Base-by-base conservation (phyloP, 2,888 invertebrate genomes). In the Sipunculus nudus region DNA sequence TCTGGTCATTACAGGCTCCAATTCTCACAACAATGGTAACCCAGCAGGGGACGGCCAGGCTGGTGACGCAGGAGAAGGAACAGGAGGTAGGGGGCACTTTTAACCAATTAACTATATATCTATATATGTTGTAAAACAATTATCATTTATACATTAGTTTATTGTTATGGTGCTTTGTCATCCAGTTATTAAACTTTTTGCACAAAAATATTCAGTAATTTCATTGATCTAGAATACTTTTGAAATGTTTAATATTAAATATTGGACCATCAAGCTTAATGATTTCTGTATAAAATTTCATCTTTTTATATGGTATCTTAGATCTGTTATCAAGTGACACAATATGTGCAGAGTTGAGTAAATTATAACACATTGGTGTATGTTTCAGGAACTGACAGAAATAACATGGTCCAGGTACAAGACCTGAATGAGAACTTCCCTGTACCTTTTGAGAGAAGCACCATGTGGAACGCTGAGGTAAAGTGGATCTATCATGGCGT, bases 21-120 rank as follows among this genome's bases (percentile, higher is more conserved):
- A 83, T 66, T 78, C 78, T 3, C 82, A 82, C 67, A 76, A 82
- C 54, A 82, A 82, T 61, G 75, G 73, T 6, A 65, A 67, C 29
- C 73, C 74, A 19, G 80, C 67, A 21, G 82, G 81, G 2, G 82
- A 82, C 63, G 82, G 82, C 4, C 79, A 82, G 61, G 67, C 79
- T 1, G 82, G 82, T 1, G 72, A 72, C 65, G 79, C 77, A 50
- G 83, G 82, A 8, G 77, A 82, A 65, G 83, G 82, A 0, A 70
- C 61, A 21, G 71, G 31, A 55, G 80, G 79, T 78, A 53, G 70
- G 68, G 10, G 10, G 16, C 8, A n/a, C n/a, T n/a, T n/a, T n/a
- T 16, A n/a, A n/a, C 13, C 13, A 38, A 38, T 13, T 13, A 38
- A 38, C 38, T n/a, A n/a, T n/a, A n/a, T n/a, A n/a, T n/a, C n/a